Base-by-base conservation (phyloP, 2,888 invertebrate genomes). In the Tetheella fluctuosa region DNA sequence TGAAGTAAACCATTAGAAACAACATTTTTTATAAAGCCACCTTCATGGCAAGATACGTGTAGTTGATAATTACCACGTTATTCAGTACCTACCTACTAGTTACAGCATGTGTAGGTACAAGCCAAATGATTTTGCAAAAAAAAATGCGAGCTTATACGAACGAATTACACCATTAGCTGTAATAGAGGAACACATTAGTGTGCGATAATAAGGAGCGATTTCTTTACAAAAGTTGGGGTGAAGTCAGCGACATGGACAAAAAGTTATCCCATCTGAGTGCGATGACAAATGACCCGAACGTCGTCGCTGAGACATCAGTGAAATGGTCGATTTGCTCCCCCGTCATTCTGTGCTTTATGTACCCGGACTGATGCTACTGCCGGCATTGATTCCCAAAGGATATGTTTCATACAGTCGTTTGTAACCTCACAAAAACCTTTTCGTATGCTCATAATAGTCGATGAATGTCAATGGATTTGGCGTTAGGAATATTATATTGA, bases 281-380 rank as follows among this genome's bases (percentile, higher is more conserved):
- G 85, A 92, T 91, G 92, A 92, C 89, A 92, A 92, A 92, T 88
- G 91, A 87, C 73, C 77, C 73, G 67, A n/a, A 74, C 69, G 76
- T 74, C 73, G 76, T 77, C 74, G 79, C 64, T 65, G 80, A 79
- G 80, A 83, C 86, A 84, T 83, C 85, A 81, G 77, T 71, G 79
- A 76, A 86, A 86, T 81, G 83, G 86, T 73, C 85, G 88, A 90
- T 91, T 91, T 89, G 85, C 86, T 86, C 79, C 79, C 76, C 77
- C 83, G 89, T 86, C 86, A 81, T 84, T 85, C 83, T 64, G 62
- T 67, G 73, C 71, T 80, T 83, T 81, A 77, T 82, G 68, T 71
- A 67, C 68, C 68, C 61, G 53, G 53, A 34, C 34, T 28, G 17
- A 5, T 12, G 17, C 30, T 15, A 6, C 39, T 48, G 60, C 64